Evolutionary conservation across 2,113 vertebrate genomes (phyloP).

Genomic region (Hemiscyllium ocellatum): DNA sequence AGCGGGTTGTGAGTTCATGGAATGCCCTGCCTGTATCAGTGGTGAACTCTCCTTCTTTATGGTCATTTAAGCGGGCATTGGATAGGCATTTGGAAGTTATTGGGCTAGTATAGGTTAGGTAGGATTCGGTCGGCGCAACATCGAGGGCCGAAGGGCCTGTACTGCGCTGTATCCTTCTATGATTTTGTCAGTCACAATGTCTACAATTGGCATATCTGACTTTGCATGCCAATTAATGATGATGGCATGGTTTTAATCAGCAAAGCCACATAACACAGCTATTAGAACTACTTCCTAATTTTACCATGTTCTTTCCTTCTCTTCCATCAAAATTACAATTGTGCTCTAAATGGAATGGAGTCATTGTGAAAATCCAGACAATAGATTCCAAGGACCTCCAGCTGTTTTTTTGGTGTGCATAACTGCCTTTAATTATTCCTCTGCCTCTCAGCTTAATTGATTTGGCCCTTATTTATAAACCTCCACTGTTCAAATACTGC

Average conservation of each 20-base stretch:
- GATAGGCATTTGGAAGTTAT: too few species aligned
- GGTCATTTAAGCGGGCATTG: too few species aligned
- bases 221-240: not conserved
- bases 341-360: not conserved
- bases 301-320: not conserved
- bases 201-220: not conserved
- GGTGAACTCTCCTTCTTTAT: too few species aligned
- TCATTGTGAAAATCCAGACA: not conserved
- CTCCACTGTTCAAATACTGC: not conserved
- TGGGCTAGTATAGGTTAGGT: too few species aligned
- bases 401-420: constrained; percentile 14
- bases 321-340: not conserved
- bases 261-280: not conserved
- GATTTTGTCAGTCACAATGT: not conserved
- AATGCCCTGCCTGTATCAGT: too few species aligned
- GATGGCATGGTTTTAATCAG: not conserved
- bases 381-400: constrained; percentile 23
- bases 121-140: too few species aligned
- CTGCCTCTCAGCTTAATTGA: not conserved
- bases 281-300: not conserved
- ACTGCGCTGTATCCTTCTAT: too few species aligned
- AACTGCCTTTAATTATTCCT: not conserved
- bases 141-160: too few species aligned
- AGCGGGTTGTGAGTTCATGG: too few species aligned
- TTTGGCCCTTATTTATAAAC: constrained; percentile 2